Conservation (phyloP, 2,888 invertebrate genomes). For the Orchesellides sinensis region DNA sequence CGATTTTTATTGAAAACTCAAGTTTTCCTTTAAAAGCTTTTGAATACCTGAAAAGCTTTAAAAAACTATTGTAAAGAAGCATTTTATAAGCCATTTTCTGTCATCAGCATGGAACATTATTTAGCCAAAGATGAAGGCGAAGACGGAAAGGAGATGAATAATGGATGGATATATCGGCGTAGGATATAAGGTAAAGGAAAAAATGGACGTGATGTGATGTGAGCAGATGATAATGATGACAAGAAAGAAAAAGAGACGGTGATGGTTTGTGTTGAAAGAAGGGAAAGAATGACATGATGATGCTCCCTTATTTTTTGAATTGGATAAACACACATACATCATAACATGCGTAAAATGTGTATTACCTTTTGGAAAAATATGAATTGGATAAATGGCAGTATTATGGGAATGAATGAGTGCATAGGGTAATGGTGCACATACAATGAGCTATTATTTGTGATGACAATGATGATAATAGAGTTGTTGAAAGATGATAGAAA, state of each 20-base stretch:
- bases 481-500: constrained; percentile 39
- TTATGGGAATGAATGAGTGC: not conserved
- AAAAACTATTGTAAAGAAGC: too few relatives aligned
- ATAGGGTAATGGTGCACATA: not conserved
- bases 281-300: constrained; percentile 17
- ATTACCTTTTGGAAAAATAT: not conserved
- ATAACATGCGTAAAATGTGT: constrained; percentile 1
- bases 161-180: too few relatives aligned
- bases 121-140: too few relatives aligned
- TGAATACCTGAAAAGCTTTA: too few relatives aligned
- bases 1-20: too few relatives aligned
- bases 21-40: too few relatives aligned
- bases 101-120: too few relatives aligned
- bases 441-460: too few relatives aligned
- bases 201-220: not conserved
- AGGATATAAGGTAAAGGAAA: not conserved
- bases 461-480: constrained; percentile 45
- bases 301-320: constrained; percentile 3
- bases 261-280: constrained; percentile 47
- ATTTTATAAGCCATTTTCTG: too few relatives aligned
- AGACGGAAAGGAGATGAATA: too few relatives aligned
- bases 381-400: not conserved
- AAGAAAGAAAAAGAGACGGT: constrained; percentile 20
- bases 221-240: constrained; percentile 1
- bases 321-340: not conserved